A percentile compares a stretch with the other conserved stretches of the same genome.
phyloP scores from a whole-genome alignment of 2,888 invertebrate species.

The Lydus trimaculatus region DNA sequence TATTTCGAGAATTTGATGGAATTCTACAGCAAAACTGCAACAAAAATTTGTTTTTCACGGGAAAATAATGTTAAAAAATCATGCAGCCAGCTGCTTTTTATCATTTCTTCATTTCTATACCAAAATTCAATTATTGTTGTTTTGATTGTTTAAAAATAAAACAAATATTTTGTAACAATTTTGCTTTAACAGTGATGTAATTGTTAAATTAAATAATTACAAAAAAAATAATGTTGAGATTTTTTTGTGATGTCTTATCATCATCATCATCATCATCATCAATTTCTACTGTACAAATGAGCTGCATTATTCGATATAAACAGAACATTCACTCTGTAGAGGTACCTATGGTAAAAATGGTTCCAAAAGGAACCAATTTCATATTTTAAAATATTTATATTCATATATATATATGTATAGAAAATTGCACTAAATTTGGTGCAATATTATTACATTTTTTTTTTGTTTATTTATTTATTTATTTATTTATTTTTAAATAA shows the following conservation, averaged over 20 bases:
- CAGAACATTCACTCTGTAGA: slow-evolving; percentile 56
- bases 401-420: too few species aligned
- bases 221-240: not conserved
- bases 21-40: not conserved
- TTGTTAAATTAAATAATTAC: not conserved
- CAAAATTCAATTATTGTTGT: not conserved
- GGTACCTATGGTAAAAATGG: slow-evolving; percentile 60
- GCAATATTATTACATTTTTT: slow-evolving; percentile 41
- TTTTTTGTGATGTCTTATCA: slow-evolving; percentile 32
- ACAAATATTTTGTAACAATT: not conserved
- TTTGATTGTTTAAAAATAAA: too few species aligned
- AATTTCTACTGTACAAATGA: slow-evolving; percentile 56
- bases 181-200: not conserved
- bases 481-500: slow-evolving; percentile 13
- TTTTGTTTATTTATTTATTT: slow-evolving; percentile 17
- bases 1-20: not conserved
- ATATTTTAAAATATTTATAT: slow-evolving; percentile 30
- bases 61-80: not conserved
- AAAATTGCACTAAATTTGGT: slow-evolving; percentile 52
- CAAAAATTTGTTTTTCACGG: not conserved
- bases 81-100: slow-evolving; percentile 1
- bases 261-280: too few species aligned
- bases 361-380: slow-evolving; percentile 54
- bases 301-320: slow-evolving; percentile 55
- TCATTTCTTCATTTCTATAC: not conserved